These are phyloP conservation scores for Oxystoma pomonae DNA, from an alignment of 2,888 invertebrate genomes.

Conservation along the genomic window DNA sequence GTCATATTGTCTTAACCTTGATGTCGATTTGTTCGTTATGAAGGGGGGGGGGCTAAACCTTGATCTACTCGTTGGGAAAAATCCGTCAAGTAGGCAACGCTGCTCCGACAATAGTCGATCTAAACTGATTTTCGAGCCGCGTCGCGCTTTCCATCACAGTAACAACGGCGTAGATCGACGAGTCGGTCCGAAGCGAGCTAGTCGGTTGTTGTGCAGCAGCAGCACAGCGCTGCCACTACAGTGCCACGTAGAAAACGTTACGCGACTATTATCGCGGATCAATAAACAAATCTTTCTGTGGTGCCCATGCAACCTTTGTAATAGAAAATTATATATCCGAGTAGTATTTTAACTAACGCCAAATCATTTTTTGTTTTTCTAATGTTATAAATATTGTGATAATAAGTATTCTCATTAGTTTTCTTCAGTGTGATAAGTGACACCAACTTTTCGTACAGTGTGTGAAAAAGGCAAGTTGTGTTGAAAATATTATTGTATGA, in stretches of 20 bases:
- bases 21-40: no score
- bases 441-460: not conserved
- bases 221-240: not conserved
- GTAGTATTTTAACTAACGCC: conserved; percentile 39
- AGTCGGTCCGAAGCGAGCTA: not conserved
- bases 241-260: not conserved
- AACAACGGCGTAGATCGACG: not conserved
- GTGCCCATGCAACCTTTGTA: conserved; percentile 44
- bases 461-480: not conserved
- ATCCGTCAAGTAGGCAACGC: not conserved
- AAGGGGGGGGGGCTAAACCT: no score
- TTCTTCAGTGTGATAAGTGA: not conserved
- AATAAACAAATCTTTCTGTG: conserved; percentile 43
- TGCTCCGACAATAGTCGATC: not conserved
- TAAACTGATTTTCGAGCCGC: not conserved
- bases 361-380: conserved; percentile 42
- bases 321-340: conserved; percentile 23
- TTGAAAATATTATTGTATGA: not conserved
- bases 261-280: conserved; percentile 42
- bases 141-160: not conserved
- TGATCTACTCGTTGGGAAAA: not conserved
- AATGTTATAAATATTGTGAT: not conserved
- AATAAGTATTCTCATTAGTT: not conserved
- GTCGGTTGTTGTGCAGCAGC: not conserved
- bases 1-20: no score